Evolutionary conservation across 2,797 vertebrate genomes (phyloP).

Genomic region (Fistularia commersonii): DNA sequence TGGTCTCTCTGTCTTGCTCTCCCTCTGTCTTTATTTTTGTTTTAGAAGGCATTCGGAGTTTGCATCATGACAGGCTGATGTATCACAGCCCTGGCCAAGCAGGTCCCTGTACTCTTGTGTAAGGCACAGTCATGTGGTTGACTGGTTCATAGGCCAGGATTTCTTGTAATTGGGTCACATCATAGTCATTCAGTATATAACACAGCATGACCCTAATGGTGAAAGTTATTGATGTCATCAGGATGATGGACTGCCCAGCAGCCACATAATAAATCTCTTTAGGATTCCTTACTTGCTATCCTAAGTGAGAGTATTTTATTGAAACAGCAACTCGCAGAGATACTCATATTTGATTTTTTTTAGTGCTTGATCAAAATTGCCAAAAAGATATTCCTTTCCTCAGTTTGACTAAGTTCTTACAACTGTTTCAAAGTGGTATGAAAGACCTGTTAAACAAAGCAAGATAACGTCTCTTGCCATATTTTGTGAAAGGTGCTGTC

Average conservation of each 20-base stretch:
- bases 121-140: constrained; percentile 68
- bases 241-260: constrained; percentile 35
- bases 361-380: no score
- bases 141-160: constrained; percentile 64
- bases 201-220: constrained; percentile 49
- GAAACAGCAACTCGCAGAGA: no score
- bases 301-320: no score
- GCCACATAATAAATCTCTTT: constrained; percentile 7
- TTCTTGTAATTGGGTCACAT: constrained; percentile 70
- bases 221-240: constrained; percentile 51
- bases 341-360: no score
- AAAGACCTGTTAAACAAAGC: no score
- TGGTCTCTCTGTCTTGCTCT: no score
- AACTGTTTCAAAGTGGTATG: no score
- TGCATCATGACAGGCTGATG: constrained; percentile 65
- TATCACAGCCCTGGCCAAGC: constrained; percentile 69
- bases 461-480: background rate
- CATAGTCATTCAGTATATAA: constrained; percentile 59
- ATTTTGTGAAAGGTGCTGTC: background rate
- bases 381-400: no score
- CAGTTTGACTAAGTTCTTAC: no score
- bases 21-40: no score
- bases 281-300: constrained; percentile 6
- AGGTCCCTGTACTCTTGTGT: constrained; percentile 71
- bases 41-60: constrained; percentile 27